phyloP scores from a whole-genome alignment of 2,888 invertebrate genomes.

The Lasioglossum villosulum region DNA sequence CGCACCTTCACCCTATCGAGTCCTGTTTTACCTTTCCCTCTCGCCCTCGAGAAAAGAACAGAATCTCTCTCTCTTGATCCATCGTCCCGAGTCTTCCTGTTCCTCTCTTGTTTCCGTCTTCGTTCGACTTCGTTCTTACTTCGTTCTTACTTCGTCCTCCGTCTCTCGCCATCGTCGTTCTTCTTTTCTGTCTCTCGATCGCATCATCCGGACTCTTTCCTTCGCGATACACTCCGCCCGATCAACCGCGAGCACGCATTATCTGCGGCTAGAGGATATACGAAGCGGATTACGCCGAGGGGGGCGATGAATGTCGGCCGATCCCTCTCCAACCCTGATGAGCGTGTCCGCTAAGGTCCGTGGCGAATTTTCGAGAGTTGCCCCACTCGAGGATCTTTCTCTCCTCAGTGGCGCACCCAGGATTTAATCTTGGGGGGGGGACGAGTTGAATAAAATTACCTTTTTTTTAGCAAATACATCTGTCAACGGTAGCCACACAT shows the following conservation, averaged over 20 bases:
- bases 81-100: conserved; percentile 12
- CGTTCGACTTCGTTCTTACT: not conserved
- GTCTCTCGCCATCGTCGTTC: not conserved
- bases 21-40: conserved; percentile 46
- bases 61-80: not conserved
- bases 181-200: conserved; percentile 11
- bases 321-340: conserved; percentile 64
- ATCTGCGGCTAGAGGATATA: conserved; percentile 55
- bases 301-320: conserved; percentile 40
- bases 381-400: conserved; percentile 30
- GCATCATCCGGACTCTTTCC: not conserved
- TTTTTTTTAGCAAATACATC: too few species aligned
- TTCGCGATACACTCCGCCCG: conserved; percentile 15
- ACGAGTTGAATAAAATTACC: too few species aligned
- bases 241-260: conserved; percentile 55
- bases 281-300: conserved; percentile 58
- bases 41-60: not conserved
- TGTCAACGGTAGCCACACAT: too few species aligned
- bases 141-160: too few species aligned
- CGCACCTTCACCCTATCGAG: conserved; percentile 34
- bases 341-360: conserved; percentile 75
- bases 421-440: too few species aligned
- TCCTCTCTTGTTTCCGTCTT: not conserved
- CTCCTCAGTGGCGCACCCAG: too few species aligned
- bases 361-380: conserved; percentile 77